A percentile compares a stretch with the other conserved stretches of the same genome.
Evolutionary conservation across 2,797 vertebrate species (phyloP).

Genomic region (Rallus crepitans): DNA sequence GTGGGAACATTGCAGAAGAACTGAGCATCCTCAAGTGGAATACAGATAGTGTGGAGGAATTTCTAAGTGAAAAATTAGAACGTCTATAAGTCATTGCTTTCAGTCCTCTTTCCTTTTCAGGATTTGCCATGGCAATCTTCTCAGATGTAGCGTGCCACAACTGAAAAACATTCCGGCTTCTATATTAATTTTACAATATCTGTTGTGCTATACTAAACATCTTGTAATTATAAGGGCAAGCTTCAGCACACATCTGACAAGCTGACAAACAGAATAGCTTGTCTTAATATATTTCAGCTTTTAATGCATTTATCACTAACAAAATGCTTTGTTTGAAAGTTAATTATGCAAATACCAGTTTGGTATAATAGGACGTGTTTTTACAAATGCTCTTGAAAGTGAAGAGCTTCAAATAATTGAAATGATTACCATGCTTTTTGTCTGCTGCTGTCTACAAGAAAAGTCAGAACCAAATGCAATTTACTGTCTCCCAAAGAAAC

Average conservation of each 20-base stretch:
- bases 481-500: slow-evolving; percentile 36
- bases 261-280: slow-evolving; percentile 44
- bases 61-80: slow-evolving; percentile 95
- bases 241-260: slow-evolving; percentile 52
- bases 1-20: slow-evolving; percentile 98
- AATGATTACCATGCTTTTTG: slow-evolving; percentile 45
- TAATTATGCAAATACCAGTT: slow-evolving; percentile 68
- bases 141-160: slow-evolving; percentile 32
- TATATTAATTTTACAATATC: slow-evolving; percentile 29
- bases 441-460: slow-evolving; percentile 47
- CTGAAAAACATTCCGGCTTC: slow-evolving; percentile 54
- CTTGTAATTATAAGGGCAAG: slow-evolving; percentile 54
- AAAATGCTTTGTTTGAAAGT: slow-evolving; percentile 60
- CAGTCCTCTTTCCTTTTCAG: background rate
- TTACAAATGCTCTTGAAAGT: slow-evolving; percentile 57
- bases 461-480: slow-evolving; percentile 51
- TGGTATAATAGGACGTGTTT: slow-evolving; percentile 60
- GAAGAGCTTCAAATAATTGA: slow-evolving; percentile 50
- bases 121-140: slow-evolving; percentile 58
- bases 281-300: slow-evolving; percentile 44
- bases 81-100: slow-evolving; percentile 83
- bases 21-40: slow-evolving; percentile 99
- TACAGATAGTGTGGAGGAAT: slow-evolving; percentile 98
- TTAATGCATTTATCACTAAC: slow-evolving; percentile 50
- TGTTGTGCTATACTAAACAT: slow-evolving; percentile 49